phyloP scores from a whole-genome alignment of 2,797 vertebrate species.

The Sebastes elongatus region DNA sequence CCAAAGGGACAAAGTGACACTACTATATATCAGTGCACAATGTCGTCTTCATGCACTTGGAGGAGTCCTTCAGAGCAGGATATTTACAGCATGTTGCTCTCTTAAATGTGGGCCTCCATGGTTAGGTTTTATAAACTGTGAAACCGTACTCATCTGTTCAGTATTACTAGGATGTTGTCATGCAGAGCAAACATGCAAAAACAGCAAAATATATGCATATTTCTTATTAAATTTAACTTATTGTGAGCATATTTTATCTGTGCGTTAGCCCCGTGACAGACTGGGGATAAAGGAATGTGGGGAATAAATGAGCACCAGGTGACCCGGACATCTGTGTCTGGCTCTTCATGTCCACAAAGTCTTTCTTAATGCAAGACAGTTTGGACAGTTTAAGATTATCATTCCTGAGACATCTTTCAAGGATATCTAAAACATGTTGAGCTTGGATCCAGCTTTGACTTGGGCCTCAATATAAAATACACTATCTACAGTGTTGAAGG shows the following conservation, averaged over 20 bases:
- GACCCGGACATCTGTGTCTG: not conserved
- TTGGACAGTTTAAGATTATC: not conserved
- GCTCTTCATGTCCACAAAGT: not conserved
- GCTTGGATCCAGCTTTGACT: not conserved
- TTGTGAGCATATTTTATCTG: not conserved
- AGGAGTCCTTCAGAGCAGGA: not conserved
- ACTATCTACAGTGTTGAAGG: not conserved
- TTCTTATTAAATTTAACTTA: not conserved
- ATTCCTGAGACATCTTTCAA: not conserved
- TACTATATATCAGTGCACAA: not conserved
- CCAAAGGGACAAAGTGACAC: not conserved
- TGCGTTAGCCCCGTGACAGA: not conserved
- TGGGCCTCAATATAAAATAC: not conserved
- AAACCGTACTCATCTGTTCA: not conserved
- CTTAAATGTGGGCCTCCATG: too few species aligned
- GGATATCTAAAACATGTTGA: not conserved
- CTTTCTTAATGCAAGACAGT: not conserved
- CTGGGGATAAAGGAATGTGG: not conserved
- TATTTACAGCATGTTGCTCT: too few species aligned
- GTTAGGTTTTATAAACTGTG: too few species aligned
- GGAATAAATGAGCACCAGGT: slow-evolving; percentile 6
- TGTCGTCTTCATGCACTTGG: too few species aligned
- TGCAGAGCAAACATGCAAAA: not conserved
- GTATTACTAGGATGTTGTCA: not conserved
- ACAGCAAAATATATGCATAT: not conserved